Conservation (phyloP, 2,797 vertebrate genomes). For the Brachyrhaphis roseni region DNA sequence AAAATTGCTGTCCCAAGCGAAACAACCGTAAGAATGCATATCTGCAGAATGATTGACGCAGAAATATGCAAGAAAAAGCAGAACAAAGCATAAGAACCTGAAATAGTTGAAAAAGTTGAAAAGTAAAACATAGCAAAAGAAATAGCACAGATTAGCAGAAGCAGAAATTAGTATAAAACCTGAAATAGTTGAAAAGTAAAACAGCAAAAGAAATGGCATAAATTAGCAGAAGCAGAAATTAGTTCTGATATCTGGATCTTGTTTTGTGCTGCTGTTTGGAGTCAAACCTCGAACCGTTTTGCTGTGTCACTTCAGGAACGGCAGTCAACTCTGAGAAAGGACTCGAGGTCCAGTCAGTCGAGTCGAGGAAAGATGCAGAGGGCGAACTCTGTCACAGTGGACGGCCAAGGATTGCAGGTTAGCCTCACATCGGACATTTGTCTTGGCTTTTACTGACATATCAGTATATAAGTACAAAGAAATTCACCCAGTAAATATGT, state of each 20-base stretch:
- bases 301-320: conserved; percentile 82
- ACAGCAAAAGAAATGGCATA: too few species aligned
- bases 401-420: conserved; percentile 95
- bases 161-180: neutral
- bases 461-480: neutral
- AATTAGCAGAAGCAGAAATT: neutral
- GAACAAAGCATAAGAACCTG: too few species aligned
- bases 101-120: too few species aligned
- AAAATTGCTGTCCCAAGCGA: too few species aligned
- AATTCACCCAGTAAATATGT: neutral
- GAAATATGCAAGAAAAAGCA: too few species aligned
- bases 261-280: neutral
- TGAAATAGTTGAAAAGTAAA: too few species aligned
- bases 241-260: neutral
- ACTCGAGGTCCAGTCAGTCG: conserved; percentile 85
- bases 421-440: neutral
- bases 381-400: conserved; percentile 91
- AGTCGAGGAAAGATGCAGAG: conserved; percentile 91
- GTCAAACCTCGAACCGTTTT: conserved; percentile 11
- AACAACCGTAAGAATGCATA: too few species aligned
- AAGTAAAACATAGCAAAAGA: too few species aligned
- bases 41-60: too few species aligned
- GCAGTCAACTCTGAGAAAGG: conserved; percentile 89
- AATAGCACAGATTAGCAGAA: too few species aligned
- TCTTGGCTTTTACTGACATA: neutral